These are phyloP conservation scores for Teleogryllus oceanicus DNA, from an alignment of 2,888 invertebrate genomes.

Conservation along the genomic window DNA sequence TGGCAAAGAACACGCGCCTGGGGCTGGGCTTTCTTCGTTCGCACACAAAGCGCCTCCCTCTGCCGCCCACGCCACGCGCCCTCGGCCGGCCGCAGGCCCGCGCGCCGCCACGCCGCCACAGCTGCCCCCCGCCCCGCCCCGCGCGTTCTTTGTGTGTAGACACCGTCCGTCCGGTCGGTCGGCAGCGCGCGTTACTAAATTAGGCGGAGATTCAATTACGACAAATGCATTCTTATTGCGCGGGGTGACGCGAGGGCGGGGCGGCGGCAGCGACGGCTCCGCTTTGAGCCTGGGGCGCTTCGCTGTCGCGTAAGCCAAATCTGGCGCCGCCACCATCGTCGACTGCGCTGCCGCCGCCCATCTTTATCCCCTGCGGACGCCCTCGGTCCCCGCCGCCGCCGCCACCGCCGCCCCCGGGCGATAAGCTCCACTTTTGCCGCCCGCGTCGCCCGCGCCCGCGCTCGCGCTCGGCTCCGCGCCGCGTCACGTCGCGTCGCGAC, in stretches of 20 bases:
- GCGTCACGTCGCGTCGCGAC: too few relatives aligned
- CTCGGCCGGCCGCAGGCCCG: too few relatives aligned
- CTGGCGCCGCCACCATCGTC: not conserved
- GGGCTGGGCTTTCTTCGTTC: too few relatives aligned
- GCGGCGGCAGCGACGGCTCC: not conserved
- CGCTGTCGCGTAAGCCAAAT: not conserved
- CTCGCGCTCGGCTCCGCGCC: too few relatives aligned
- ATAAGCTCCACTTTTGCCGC: too few relatives aligned
- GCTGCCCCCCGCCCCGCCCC: not conserved
- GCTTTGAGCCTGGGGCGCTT: not conserved
- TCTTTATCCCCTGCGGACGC: not conserved
- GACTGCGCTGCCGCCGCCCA: not conserved
- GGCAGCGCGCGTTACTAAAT: not conserved
- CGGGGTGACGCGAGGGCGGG: not conserved
- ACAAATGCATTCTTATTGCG: slow-evolving; percentile 12
- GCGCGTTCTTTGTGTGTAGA: not conserved
- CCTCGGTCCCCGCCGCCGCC: not conserved
- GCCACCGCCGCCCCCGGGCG: not conserved
- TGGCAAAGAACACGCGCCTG: too few relatives aligned
- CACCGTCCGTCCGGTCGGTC: too few relatives aligned
- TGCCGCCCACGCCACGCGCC: too few relatives aligned
- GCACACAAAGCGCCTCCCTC: too few relatives aligned
- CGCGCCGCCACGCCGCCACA: not conserved
- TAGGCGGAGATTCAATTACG: not conserved
- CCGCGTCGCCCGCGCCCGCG: too few relatives aligned